These are phyloP conservation scores for Oscheius sp. DNA, from an alignment of 2,888 invertebrate genomes.

Conservation along the genomic window DNA sequence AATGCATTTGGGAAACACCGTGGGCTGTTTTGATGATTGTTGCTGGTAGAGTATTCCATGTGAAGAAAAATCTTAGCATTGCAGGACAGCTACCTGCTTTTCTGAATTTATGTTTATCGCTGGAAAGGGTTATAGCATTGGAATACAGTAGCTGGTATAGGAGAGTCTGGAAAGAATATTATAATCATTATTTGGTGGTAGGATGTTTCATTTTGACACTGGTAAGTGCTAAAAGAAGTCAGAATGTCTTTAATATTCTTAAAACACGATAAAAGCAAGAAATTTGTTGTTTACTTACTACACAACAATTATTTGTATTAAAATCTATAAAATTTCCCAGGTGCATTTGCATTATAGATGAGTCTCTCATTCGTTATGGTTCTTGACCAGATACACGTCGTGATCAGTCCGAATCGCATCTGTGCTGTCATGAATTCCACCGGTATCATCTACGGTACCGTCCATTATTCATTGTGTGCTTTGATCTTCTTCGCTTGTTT, in stretches of 20 bases:
- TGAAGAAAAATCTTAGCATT: neutral
- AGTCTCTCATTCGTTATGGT: conserved; percentile 31
- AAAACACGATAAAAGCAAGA: too few relatives aligned
- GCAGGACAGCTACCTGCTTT: conserved; percentile 47
- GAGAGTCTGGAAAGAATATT: conserved; percentile 42
- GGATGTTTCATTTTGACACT: conserved; percentile 34
- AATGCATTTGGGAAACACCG: conserved; percentile 41
- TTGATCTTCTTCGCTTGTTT: conserved; percentile 1
- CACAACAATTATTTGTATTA: too few relatives aligned
- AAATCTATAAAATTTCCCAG: too few relatives aligned
- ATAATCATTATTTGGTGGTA: conserved; percentile 36
- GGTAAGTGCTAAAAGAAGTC: conserved; percentile 25
- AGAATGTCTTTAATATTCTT: too few relatives aligned
- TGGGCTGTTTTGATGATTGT: conserved; percentile 52
- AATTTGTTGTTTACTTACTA: too few relatives aligned
- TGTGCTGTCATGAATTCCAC: conserved; percentile 53
- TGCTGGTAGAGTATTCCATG: conserved; percentile 28
- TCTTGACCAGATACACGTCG: conserved; percentile 26
- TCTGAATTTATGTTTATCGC: conserved; percentile 43
- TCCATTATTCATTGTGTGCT: conserved; percentile 2
- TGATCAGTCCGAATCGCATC: conserved; percentile 31
- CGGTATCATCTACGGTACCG: conserved; percentile 44
- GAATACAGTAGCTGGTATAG: conserved; percentile 47
- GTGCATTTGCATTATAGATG: conserved; percentile 35
- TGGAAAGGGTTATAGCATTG: conserved; percentile 48